A percentile compares a stretch with the other conserved stretches of the same genome.
phyloP scores from a whole-genome alignment of 92 coral and sea anemone genomes.

The Siderastrea siderea region DNA sequence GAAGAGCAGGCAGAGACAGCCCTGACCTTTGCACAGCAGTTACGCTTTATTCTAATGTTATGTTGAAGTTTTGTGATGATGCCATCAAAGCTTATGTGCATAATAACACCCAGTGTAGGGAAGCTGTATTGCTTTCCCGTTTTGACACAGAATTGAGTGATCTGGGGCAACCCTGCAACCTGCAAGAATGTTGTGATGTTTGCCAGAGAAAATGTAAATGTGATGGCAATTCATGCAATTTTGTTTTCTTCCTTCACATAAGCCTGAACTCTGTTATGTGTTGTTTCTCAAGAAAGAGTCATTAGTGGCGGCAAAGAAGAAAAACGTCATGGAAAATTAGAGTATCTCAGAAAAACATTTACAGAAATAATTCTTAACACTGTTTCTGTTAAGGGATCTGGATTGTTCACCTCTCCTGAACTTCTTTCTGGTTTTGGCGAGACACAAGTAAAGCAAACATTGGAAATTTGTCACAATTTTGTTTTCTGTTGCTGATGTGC shows the following conservation, averaged over 20 bases:
- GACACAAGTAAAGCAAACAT: slow-evolving; percentile 15
- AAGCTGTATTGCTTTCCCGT: slow-evolving; percentile 14
- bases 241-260: not conserved
- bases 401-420: slow-evolving; percentile 34
- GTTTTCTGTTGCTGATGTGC: slow-evolving; percentile 44
- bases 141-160: not conserved
- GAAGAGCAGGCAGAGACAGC: slow-evolving; percentile 74
- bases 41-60: slow-evolving; percentile 29
- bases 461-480: not conserved
- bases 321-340: slow-evolving; percentile 12
- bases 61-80: slow-evolving; percentile 30
- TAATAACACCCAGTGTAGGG: slow-evolving; percentile 11
- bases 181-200: slow-evolving; percentile 43
- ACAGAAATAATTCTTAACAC: slow-evolving; percentile 12
- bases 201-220: slow-evolving; percentile 36
- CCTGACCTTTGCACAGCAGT: slow-evolving; percentile 31
- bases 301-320: not conserved
- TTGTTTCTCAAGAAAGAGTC: not conserved
- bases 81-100: slow-evolving; percentile 13
- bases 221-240: slow-evolving; percentile 11
- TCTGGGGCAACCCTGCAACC: slow-evolving; percentile 15
- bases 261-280: not conserved
- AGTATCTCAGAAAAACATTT: slow-evolving; percentile 19
- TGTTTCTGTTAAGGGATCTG: slow-evolving; percentile 8
- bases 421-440: slow-evolving; percentile 51